Percentiles rank a stretch among this genome's conserved stretches.
These are phyloP conservation scores for Coleophora flavipennella DNA, from an alignment of 2,888 invertebrate species.

Conservation along the genomic window DNA sequence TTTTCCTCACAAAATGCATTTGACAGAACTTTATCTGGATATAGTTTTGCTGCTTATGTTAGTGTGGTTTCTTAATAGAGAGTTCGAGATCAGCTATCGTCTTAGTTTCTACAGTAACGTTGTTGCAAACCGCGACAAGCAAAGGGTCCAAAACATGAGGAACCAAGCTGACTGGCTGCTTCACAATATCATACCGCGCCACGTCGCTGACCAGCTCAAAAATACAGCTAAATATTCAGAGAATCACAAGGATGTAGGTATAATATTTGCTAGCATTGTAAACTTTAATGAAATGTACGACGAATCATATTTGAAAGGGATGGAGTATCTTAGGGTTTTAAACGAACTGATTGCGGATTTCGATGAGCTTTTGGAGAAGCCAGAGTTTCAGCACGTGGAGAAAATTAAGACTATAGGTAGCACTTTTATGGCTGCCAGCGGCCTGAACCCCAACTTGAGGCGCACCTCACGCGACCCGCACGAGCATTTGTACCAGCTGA, in stretches of 20 bases:
- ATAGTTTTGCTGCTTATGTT: slow-evolving; percentile 86
- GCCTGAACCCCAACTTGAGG: slow-evolving; percentile 87
- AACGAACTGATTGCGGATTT: slow-evolving; percentile 98
- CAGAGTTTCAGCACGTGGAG: slow-evolving; percentile 89
- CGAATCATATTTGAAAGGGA: slow-evolving; percentile 95
- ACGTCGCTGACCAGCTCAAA: slow-evolving; percentile 94
- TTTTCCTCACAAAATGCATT: slow-evolving; percentile 43
- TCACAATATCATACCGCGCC: slow-evolving; percentile 96
- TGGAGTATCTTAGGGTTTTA: slow-evolving; percentile 93
- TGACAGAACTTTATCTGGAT: slow-evolving; percentile 85
- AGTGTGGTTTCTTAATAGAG: slow-evolving; percentile 94
- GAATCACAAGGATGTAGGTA: slow-evolving; percentile 92
- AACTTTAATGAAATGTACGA: slow-evolving; percentile 99
- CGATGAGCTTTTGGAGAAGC: slow-evolving; percentile 89
- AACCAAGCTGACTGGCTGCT: slow-evolving; percentile 97
- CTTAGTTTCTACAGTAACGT: slow-evolving; percentile 94
- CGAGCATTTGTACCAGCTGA: slow-evolving; percentile 86
- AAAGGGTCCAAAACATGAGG: slow-evolving; percentile 90
- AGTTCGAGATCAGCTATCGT: slow-evolving; percentile 95
- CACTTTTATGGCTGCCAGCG: slow-evolving; percentile 98
- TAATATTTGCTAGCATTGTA: slow-evolving; percentile 96
- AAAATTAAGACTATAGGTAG: slow-evolving; percentile 98
- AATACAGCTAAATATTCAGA: slow-evolving; percentile 95
- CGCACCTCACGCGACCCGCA: slow-evolving; percentile 78
- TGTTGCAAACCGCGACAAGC: slow-evolving; percentile 90